Base-by-base conservation (phyloP, 2,113 vertebrate genomes). In the Embiotoca jacksoni region DNA sequence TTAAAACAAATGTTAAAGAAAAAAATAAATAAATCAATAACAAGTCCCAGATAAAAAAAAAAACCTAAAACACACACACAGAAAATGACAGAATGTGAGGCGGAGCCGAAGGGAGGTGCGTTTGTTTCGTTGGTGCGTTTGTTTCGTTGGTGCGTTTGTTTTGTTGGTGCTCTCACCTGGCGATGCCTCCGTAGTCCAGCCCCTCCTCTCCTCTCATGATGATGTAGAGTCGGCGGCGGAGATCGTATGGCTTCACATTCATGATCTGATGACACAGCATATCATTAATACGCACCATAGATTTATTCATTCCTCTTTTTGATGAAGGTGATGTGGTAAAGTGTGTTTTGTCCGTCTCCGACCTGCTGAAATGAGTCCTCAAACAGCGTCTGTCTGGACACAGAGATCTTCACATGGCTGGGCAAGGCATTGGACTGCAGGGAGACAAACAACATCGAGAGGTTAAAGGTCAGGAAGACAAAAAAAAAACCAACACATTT, bases 311-410 rank as follows among this genome's bases (percentile, higher is more conserved):
- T 23, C 23, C 23, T 23, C 23, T 23, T 23, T 23, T 23, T 23
- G 23, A 23, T 23, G 23, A 23, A 23, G 23, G 23, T 23, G 23
- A 23, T 23, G 23, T 23, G 59, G 23, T 23, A 23, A 15, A 16
- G 46, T 31, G 44, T 10, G 37, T 8, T 11, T n/a, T 11, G 36
- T 53, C 3, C 1, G 6, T 58, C 14, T 72, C 78, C 89, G 89
- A 99, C 98, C 97, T 99, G 97, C 80, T 99, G 97, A 79, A 99
- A 99, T 1, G 98, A 99, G 75, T 99, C 98, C 82, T 99, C 98
- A 7, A 99, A 99, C 81, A 99, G 95, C 0, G 97, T 99, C 93
- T 99, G 98, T 57, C 97, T 95, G 36, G 98, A 99, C 72, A 99
- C 97, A 0, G 97, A 98, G 94, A 99, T 99, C 94, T 99, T 99